Evolutionary conservation across 1,140 invertebrate species (phyloP).

Genomic region (Orchesella cincta): DNA sequence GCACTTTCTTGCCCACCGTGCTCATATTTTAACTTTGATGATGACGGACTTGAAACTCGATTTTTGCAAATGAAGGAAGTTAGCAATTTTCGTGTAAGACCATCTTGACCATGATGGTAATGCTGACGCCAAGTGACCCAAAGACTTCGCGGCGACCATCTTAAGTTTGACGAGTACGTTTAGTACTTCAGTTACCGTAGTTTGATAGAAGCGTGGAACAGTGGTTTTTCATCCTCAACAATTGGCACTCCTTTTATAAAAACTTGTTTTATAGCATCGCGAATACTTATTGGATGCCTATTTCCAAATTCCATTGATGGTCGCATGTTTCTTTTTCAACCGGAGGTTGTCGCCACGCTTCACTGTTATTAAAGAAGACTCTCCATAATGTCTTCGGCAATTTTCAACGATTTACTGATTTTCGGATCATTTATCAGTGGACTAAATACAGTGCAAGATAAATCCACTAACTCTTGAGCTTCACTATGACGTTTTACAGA

Average conservation of each 20-base stretch:
- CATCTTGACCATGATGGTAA: not conserved
- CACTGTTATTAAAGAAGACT: not conserved
- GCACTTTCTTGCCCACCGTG: slow-evolving; percentile 5
- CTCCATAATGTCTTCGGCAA: not conserved
- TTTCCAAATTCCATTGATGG: not conserved
- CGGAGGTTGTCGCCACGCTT: not conserved
- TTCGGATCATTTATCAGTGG: not conserved
- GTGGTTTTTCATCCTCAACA: not conserved
- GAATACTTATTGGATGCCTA: not conserved
- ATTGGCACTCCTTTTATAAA: not conserved
- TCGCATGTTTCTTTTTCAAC: not conserved
- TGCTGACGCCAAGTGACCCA: not conserved
- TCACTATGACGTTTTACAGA: not conserved
- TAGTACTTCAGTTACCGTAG: not conserved
- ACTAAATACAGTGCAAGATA: not conserved
- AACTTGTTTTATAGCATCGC: not conserved
- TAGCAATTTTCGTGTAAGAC: not conserved
- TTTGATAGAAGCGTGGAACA: not conserved
- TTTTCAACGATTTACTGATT: not conserved
- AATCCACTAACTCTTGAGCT: not conserved
- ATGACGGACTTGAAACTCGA: not conserved
- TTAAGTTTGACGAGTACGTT: not conserved
- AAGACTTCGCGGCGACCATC: not conserved
- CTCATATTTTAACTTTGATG: slow-evolving; percentile 8
- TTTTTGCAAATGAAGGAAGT: not conserved